Conservation (phyloP, 2,888 invertebrate genomes). For the Mythimna pallens region DNA sequence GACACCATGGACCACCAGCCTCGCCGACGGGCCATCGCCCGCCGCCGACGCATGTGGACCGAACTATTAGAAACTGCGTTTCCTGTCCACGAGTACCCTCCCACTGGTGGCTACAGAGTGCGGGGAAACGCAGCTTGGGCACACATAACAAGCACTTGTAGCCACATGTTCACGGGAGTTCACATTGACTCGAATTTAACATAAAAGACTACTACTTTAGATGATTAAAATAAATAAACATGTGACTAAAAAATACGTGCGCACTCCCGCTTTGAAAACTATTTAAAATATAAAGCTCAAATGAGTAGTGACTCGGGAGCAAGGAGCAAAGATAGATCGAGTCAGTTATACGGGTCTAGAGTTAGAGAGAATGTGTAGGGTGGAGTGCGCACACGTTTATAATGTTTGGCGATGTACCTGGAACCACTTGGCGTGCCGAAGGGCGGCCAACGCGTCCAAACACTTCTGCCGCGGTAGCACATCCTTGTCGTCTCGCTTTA, state of each 20-base stretch:
- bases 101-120: conserved; percentile 80
- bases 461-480: conserved; percentile 99
- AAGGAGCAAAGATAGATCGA: conserved; percentile 18
- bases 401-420: conserved; percentile 94
- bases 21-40: conserved; percentile 60
- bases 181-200: conserved; percentile 46
- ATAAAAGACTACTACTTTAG: conserved; percentile 61
- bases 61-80: conserved; percentile 72
- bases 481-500: conserved; percentile 96
- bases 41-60: neutral
- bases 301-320: conserved; percentile 42
- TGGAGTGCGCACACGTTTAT: conserved; percentile 82
- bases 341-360: conserved; percentile 8
- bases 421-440: conserved; percentile 99
- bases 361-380: conserved; percentile 10
- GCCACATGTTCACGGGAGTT: conserved; percentile 89
- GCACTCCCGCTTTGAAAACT: conserved; percentile 78
- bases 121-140: conserved; percentile 84
- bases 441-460: conserved; percentile 99
- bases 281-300: conserved; percentile 33
- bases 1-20: neutral
- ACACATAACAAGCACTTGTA: conserved; percentile 80
- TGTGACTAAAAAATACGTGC: conserved; percentile 89
- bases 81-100: conserved; percentile 72
- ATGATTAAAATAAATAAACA: conserved; percentile 82